Base-by-base conservation (phyloP, 2,113 vertebrate genomes). In the Serilophus lunatus region DNA sequence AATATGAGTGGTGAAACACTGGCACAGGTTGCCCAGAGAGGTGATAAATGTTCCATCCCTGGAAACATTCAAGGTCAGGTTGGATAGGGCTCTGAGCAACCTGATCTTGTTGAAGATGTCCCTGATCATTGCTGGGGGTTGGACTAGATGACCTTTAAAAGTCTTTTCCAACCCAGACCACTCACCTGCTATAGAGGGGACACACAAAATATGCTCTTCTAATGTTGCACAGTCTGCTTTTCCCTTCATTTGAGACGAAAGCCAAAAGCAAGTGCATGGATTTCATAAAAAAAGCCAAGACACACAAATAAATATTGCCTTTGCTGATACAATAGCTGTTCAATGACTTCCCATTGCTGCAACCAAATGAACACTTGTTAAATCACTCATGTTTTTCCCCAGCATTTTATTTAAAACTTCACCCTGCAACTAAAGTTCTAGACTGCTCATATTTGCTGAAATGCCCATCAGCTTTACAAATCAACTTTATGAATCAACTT, bases 401-500 rank as follows among this genome's bases (percentile, higher is more conserved):
- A 57, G 7, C 22, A 38, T 36, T 90, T 88, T 51, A 66, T 63
- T 90, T 69, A 49, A 80, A 93, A 64, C 22, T 56, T 75, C 23
- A 65, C 22, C 36, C 50, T 64, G 45, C 3, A 13, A 81, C 61
- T 69, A 51, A 75, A 90, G 76, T 49, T 68, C 18, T 10, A 71
- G 63, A 57, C 47, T 89, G 33, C 38, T 91, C 10, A 1, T 60
- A 75, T 71, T 80, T 82, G 64, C 70, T 91, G 50, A 93, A 93
- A 91, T 69, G 70, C 26, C 63, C 42, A 76, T 80, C 69, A 92
- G 88, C 61, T 87, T 84, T 65, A 72, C 80, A 89, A 82, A 90
- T 56, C 88, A 86, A 70, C 82, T 88, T 90, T 61, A 85, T 87
- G 93, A 95, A 94, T 86, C 78, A 92, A 63, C 79, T 78, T 22